Evolutionary conservation across 2,888 invertebrate species (phyloP).

Genomic region (Cheilosia impressa): DNA sequence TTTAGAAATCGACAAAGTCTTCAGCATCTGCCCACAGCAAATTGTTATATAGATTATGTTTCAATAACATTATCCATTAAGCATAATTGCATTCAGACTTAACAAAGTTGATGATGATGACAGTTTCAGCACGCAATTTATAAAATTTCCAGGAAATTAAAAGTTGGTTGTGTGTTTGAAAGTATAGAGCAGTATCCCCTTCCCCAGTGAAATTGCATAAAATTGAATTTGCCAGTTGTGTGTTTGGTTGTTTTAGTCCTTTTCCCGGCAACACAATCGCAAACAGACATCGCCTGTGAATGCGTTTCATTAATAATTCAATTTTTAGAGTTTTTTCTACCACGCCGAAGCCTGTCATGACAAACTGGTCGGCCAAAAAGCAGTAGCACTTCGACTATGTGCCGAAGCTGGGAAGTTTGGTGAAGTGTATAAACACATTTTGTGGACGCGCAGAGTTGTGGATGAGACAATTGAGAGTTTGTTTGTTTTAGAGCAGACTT

Average conservation of each 20-base stretch:
- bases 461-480: slow-evolving; percentile 16
- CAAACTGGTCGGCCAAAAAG: slow-evolving; percentile 36
- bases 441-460: background rate
- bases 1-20: no score
- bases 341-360: slow-evolving; percentile 11
- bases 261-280: slow-evolving; percentile 21
- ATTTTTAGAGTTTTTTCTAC: slow-evolving; percentile 19
- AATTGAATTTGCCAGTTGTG: slow-evolving; percentile 38
- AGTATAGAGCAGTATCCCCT: background rate
- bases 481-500: slow-evolving; percentile 23
- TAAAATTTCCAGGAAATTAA: slow-evolving; percentile 22
- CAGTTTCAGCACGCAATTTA: slow-evolving; percentile 9
- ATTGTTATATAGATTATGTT: no score
- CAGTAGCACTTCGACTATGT: background rate
- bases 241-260: slow-evolving; percentile 22
- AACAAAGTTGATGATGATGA: background rate
- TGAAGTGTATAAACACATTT: slow-evolving; percentile 22
- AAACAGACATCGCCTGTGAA: slow-evolving; percentile 14
- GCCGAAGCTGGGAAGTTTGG: background rate
- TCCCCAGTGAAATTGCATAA: slow-evolving; percentile 35
- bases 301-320: slow-evolving; percentile 46
- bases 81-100: no score
- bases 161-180: background rate
- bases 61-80: no score
- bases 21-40: no score